Percentiles rank a stretch among this genome's conserved stretches.
Conservation (phyloP, 2,113 vertebrate species). For the Eulemur rufifrons region DNA sequence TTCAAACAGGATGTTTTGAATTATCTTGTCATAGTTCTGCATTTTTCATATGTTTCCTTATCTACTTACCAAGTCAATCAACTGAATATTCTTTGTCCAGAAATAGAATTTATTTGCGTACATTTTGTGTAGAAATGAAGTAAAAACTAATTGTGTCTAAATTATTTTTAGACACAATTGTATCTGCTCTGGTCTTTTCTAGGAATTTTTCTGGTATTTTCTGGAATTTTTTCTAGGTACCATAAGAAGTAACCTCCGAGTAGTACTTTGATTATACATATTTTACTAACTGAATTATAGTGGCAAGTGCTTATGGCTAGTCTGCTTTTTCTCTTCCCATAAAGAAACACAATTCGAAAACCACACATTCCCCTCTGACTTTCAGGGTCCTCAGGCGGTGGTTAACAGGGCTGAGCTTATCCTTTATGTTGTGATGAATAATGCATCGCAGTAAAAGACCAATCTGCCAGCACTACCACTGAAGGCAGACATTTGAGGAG, state of each 20-base stretch:
- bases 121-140: background rate
- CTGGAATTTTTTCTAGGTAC: conserved; percentile 10
- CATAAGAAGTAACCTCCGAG: background rate
- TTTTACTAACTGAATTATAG: background rate
- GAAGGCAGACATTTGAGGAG: conserved; percentile 32
- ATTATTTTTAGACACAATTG: background rate
- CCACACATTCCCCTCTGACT: conserved; percentile 27
- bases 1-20: conserved; percentile 56
- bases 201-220: conserved; percentile 25
- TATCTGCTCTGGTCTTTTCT: background rate
- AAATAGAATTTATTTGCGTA: conserved; percentile 43
- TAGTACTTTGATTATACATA: background rate
- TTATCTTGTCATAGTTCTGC: conserved; percentile 59
- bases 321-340: background rate
- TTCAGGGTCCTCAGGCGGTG: background rate
- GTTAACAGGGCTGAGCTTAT: conserved; percentile 43
- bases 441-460: conserved; percentile 44
- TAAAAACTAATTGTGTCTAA: background rate
- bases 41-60: conserved; percentile 47
- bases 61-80: background rate
- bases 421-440: conserved; percentile 61
- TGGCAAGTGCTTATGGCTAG: background rate
- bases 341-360: conserved; percentile 54
- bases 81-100: conserved; percentile 47
- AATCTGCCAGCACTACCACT: background rate